Evolutionary conservation across 2,888 invertebrate species (phyloP).

Genomic region (Habroteleia sp.): DNA sequence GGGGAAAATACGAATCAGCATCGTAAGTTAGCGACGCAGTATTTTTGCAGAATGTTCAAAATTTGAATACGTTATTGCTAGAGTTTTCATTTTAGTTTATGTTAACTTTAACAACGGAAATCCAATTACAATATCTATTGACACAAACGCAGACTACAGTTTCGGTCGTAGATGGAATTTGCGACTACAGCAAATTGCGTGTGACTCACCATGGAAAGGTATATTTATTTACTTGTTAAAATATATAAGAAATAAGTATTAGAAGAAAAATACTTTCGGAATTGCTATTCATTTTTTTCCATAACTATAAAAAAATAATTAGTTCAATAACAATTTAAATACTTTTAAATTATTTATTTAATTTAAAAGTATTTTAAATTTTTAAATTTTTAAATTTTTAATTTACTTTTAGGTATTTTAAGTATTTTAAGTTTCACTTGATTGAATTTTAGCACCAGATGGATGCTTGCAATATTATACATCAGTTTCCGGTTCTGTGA

Average conservation of each 20-base stretch:
- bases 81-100: conserved; percentile 82
- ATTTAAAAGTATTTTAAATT: too few relatives aligned
- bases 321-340: too few relatives aligned
- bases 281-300: too few relatives aligned
- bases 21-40: conserved; percentile 72
- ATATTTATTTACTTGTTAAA: too few relatives aligned
- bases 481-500: conserved; percentile 84
- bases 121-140: conserved; percentile 86
- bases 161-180: conserved; percentile 88
- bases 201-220: conserved; percentile 87
- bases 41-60: neutral
- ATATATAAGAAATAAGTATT: too few relatives aligned
- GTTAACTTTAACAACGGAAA: conserved; percentile 87
- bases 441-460: conserved; percentile 87
- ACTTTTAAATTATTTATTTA: too few relatives aligned
- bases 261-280: too few relatives aligned
- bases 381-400: too few relatives aligned
- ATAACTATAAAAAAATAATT: too few relatives aligned
- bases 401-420: too few relatives aligned
- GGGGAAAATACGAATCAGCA: conserved; percentile 92
- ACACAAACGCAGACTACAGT: conserved; percentile 84
- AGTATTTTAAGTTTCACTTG: too few relatives aligned
- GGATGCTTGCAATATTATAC: conserved; percentile 90
- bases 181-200: conserved; percentile 87
- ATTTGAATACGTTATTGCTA: too few relatives aligned